Conservation (phyloP, 2,797 vertebrate species). For the Spondyliosoma cantharus region DNA sequence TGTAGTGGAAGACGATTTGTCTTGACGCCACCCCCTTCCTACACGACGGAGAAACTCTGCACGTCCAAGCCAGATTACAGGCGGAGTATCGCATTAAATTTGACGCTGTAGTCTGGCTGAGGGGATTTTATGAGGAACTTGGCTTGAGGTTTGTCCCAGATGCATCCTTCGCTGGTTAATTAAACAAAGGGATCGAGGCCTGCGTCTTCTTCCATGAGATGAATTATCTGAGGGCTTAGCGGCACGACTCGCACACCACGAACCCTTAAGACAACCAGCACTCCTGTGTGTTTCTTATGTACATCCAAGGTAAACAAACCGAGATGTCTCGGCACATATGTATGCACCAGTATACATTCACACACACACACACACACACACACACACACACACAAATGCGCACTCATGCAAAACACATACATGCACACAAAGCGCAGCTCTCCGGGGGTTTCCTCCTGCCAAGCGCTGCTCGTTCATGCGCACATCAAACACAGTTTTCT, state of each 20-base stretch:
- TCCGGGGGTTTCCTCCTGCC: slow-evolving; percentile 41
- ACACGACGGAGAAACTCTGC: slow-evolving; percentile 4
- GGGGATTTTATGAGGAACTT: slow-evolving; percentile 4
- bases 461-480: slow-evolving; percentile 55
- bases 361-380: neutral
- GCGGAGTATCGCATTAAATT: slow-evolving; percentile 21
- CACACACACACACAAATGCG: slow-evolving; percentile 2
- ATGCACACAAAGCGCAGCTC: slow-evolving; percentile 42
- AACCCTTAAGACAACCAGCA: slow-evolving; percentile 23
- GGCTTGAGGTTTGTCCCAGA: slow-evolving; percentile 23
- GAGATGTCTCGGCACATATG: slow-evolving; percentile 8
- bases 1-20: slow-evolving; percentile 21
- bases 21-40: slow-evolving; percentile 4
- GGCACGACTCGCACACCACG: slow-evolving; percentile 2
- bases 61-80: neutral
- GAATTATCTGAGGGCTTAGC: slow-evolving; percentile 12
- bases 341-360: neutral
- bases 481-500: slow-evolving; percentile 38
- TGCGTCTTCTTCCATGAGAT: slow-evolving; percentile 8
- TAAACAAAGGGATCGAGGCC: slow-evolving; percentile 49
- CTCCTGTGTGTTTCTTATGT: slow-evolving; percentile 19
- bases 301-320: slow-evolving; percentile 36
- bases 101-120: neutral
- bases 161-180: slow-evolving; percentile 47
- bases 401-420: slow-evolving; percentile 56